phyloP scores from a whole-genome alignment of 2,888 invertebrate species.

The Synergus itoensis region DNA sequence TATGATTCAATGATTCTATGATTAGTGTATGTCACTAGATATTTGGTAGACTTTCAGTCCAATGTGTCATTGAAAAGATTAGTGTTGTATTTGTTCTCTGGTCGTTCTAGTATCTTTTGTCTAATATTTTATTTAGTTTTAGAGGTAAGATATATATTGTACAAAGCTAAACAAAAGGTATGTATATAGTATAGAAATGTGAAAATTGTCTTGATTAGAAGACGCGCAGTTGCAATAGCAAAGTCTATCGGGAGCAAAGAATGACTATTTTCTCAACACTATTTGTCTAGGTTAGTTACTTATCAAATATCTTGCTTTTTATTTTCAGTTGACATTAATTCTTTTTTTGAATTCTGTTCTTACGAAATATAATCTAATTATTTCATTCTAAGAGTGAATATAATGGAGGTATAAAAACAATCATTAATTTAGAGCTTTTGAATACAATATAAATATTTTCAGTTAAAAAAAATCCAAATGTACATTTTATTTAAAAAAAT shows the following conservation, averaged over 20 bases:
- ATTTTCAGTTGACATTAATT: background rate
- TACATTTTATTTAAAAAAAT: slow-evolving; percentile 1
- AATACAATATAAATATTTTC: slow-evolving; percentile 2
- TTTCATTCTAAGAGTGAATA: background rate
- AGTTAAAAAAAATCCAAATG: background rate
- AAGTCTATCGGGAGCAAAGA: background rate
- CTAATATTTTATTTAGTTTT: background rate
- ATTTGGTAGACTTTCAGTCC: background rate
- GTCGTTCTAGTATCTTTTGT: background rate
- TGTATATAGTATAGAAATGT: background rate
- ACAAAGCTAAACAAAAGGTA: background rate
- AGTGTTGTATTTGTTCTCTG: slow-evolving; percentile 9
- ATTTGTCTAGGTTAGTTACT: background rate
- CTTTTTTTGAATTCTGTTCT: background rate
- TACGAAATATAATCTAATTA: background rate
- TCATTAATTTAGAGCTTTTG: background rate
- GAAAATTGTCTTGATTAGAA: background rate
- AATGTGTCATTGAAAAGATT: background rate
- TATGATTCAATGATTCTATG: slow-evolving; percentile 35
- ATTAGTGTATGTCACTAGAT: background rate
- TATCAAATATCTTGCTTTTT: background rate
- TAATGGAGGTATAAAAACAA: background rate
- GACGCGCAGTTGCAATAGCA: background rate
- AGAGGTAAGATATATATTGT: slow-evolving; percentile 2
- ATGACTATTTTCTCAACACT: slow-evolving; percentile 1